phyloP scores from a whole-genome alignment of 2,797 vertebrate genomes.

The Petrocephalus schoutedeni region DNA sequence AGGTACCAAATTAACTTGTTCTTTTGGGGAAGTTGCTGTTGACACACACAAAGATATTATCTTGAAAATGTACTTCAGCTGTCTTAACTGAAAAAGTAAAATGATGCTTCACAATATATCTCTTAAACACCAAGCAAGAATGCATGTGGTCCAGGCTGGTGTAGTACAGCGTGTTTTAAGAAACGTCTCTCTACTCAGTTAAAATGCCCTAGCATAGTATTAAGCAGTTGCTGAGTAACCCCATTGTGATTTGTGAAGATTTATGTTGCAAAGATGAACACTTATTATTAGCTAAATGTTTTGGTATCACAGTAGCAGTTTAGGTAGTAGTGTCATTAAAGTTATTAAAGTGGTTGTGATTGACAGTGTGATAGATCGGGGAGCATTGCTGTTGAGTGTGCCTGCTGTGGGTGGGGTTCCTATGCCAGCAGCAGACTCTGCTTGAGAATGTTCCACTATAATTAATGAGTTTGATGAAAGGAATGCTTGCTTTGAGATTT shows the following conservation, averaged over 20 bases:
- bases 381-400: not conserved
- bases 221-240: not conserved
- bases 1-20: slow-evolving; percentile 41
- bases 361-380: not conserved
- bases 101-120: not conserved
- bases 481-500: not conserved
- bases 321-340: not conserved
- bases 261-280: not conserved
- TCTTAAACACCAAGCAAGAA: not conserved
- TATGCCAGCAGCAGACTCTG: not conserved
- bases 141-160: not conserved
- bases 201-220: not conserved
- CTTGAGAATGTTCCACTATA: not conserved
- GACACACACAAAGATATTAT: not conserved
- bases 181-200: not conserved
- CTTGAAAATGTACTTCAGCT: not conserved
- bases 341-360: not conserved
- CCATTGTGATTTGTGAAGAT: not conserved
- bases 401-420: not conserved
- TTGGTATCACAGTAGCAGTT: not conserved
- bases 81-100: not conserved
- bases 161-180: not conserved
- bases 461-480: not conserved
- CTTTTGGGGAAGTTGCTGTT: not conserved
- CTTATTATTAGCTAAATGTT: not conserved